These are phyloP conservation scores for Elanus axillaris DNA, from an alignment of 2,113 vertebrate species.

Conservation along the genomic window DNA sequence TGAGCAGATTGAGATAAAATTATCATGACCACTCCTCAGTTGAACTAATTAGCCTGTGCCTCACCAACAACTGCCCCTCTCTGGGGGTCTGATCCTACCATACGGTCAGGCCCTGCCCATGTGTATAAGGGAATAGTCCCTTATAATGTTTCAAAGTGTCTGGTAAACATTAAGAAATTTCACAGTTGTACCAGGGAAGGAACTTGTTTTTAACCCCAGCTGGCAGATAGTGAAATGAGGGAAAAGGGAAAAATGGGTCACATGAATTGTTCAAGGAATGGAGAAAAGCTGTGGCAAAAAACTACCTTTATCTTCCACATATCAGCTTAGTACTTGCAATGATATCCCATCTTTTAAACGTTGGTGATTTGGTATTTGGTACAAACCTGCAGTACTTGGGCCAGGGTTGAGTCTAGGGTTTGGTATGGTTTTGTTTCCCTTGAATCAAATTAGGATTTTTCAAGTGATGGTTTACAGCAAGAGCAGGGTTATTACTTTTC, in stretches of 20 bases:
- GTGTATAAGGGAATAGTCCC: neutral
- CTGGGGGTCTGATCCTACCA: neutral
- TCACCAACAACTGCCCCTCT: neutral
- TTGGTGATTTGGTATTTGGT: neutral
- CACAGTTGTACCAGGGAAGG: neutral
- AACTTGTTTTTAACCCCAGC: neutral
- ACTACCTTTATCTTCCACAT: neutral
- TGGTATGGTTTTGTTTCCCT: neutral
- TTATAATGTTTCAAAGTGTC: neutral
- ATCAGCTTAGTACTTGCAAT: neutral
- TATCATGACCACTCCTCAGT: neutral
- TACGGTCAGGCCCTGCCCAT: rapidly evolving
- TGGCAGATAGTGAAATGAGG: neutral
- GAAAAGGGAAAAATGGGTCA: neutral
- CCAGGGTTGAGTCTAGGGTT: neutral
- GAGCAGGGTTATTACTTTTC: neutral
- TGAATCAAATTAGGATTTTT: neutral
- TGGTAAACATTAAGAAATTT: neutral
- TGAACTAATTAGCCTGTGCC: neutral
- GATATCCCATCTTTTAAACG: neutral
- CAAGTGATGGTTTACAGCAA: neutral
- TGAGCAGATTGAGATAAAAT: neutral
- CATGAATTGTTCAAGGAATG: neutral
- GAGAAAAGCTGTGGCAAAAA: neutral
- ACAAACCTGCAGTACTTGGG: neutral